Percentiles rank a stretch among this genome's conserved stretches.
phyloP scores from a whole-genome alignment of 2,888 invertebrate species.

The Liopterus haemorrhoidalis region DNA sequence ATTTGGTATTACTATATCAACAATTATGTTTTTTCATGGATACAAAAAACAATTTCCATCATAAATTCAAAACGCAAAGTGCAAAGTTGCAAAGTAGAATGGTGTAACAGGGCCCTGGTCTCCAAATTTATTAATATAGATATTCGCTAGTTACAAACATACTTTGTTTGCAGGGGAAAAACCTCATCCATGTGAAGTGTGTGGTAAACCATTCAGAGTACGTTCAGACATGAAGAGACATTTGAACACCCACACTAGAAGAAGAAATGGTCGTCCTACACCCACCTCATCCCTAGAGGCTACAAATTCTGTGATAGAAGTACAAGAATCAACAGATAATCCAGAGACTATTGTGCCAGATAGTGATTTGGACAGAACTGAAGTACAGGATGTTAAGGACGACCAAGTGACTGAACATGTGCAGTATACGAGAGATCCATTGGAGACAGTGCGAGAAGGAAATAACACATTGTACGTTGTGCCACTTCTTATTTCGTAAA shows the following conservation, averaged over 20 bases:
- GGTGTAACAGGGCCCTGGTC: no score
- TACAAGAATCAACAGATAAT: slow-evolving; percentile 28
- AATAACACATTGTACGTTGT: slow-evolving; percentile 46
- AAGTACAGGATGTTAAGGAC: slow-evolving; percentile 38
- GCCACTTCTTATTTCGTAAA: slow-evolving; percentile 39
- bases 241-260: slow-evolving; percentile 60
- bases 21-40: no score
- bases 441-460: slow-evolving; percentile 43
- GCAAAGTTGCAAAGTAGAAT: no score
- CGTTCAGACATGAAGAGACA: slow-evolving; percentile 79
- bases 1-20: no score
- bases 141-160: no score
- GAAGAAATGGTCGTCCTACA: slow-evolving; percentile 25
- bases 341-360: slow-evolving; percentile 35
- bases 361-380: slow-evolving; percentile 36
- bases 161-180: slow-evolving; percentile 57
- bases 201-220: slow-evolving; percentile 76
- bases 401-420: slow-evolving; percentile 37
- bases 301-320: slow-evolving; percentile 29
- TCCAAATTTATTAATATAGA: no score
- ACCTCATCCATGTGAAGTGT: slow-evolving; percentile 68
- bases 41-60: no score
- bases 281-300: slow-evolving; percentile 26
- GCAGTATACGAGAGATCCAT: slow-evolving; percentile 44
- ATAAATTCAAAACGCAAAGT: no score